These are phyloP conservation scores for Bicyclus anynana DNA, from an alignment of 1,140 invertebrate genomes.

Conservation along the genomic window DNA sequence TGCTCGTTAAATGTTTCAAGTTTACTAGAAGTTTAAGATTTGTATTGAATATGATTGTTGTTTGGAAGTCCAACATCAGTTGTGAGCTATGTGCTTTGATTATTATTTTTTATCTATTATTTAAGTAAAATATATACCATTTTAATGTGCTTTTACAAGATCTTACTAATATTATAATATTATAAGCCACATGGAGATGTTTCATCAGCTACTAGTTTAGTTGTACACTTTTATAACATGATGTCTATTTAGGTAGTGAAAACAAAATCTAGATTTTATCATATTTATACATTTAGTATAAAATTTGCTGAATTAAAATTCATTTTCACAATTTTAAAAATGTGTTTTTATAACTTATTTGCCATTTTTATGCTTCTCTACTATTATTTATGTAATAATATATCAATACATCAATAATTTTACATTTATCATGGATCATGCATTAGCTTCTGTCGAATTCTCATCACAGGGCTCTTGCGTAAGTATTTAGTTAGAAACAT, in stretches of 20 bases:
- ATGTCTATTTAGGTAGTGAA: constrained; percentile 76
- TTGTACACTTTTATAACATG: constrained; percentile 77
- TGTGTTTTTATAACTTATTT: constrained; percentile 45
- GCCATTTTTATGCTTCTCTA: not conserved
- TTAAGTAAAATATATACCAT: constrained; percentile 71
- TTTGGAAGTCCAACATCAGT: constrained; percentile 68
- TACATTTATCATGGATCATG: not conserved
- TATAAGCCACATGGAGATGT: constrained; percentile 75
- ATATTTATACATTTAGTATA: constrained; percentile 78
- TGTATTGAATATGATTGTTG: constrained; percentile 69
- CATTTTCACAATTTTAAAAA: constrained; percentile 75
- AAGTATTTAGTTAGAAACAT: no score
- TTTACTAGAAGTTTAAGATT: constrained; percentile 75
- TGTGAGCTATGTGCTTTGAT: constrained; percentile 71
- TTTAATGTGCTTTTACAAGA: constrained; percentile 75
- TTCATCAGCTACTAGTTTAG: constrained; percentile 76
- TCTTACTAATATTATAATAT: constrained; percentile 74
- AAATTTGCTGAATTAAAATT: constrained; percentile 77
- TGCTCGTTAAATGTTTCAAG: constrained; percentile 76
- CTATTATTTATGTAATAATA: not conserved
- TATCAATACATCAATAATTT: not conserved
- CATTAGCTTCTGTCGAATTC: not conserved
- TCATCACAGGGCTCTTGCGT: not conserved
- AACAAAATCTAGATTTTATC: constrained; percentile 76
- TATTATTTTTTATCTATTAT: constrained; percentile 74